Evolutionary conservation across 1,140 invertebrate species (phyloP).

Genomic region (Scaptomyza pallida): DNA sequence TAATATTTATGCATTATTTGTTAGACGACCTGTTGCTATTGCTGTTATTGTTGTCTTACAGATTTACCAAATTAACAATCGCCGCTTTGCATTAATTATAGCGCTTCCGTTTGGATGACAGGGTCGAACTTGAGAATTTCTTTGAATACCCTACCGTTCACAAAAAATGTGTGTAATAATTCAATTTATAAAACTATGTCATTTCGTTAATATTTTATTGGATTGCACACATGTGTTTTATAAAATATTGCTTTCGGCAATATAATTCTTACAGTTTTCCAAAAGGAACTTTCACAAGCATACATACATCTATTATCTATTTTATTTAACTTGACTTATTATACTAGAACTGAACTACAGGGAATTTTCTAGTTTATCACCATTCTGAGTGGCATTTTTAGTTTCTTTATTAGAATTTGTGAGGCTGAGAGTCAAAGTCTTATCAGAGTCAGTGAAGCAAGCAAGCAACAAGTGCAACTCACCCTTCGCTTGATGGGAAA

Average conservation of each 20-base stretch:
- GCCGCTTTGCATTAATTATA: slow-evolving; percentile 78
- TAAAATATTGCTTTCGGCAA: no score
- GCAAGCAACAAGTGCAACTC: slow-evolving; percentile 47
- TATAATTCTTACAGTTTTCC: no score
- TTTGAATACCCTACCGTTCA: not conserved
- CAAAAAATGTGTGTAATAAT: no score
- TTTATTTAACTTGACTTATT: no score
- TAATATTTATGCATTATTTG: slow-evolving; percentile 75
- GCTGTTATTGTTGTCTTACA: slow-evolving; percentile 50
- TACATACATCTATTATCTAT: no score
- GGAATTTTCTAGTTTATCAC: not conserved
- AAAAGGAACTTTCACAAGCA: no score
- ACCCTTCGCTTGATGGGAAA: slow-evolving; percentile 26
- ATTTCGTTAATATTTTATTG: no score
- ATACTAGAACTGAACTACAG: not conserved
- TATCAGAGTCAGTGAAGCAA: slow-evolving; percentile 65
- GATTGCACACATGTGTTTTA: no score
- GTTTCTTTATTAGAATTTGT: slow-evolving; percentile 21
- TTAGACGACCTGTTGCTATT: slow-evolving; percentile 28
- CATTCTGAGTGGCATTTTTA: slow-evolving; percentile 6
- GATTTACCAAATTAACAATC: slow-evolving; percentile 79
- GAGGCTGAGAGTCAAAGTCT: slow-evolving; percentile 43
- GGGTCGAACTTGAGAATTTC: slow-evolving; percentile 23
- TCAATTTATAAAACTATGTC: no score
- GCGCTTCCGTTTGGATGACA: slow-evolving; percentile 57